phyloP scores from a whole-genome alignment of 1,140 invertebrate genomes.

The Radopholus similis region DNA sequence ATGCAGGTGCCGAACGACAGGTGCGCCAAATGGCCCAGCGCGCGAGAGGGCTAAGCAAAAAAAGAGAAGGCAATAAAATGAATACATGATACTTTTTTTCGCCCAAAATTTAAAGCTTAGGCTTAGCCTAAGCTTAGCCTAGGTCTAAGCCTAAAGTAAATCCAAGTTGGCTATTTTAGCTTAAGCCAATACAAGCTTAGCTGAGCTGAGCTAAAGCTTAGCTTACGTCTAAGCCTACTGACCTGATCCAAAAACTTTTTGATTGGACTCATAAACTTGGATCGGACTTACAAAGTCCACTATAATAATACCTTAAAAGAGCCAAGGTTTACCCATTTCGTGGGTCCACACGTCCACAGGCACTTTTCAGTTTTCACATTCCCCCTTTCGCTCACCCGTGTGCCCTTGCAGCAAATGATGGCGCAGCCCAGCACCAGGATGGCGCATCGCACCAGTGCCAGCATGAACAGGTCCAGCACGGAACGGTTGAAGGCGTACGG shows the following conservation, averaged over 20 bases:
- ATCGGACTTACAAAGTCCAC: neutral
- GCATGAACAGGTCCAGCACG: constrained; percentile 30
- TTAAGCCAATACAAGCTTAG: too few species aligned
- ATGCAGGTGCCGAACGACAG: constrained; percentile 31
- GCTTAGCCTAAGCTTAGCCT: neutral
- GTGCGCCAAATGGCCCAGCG: constrained; percentile 14
- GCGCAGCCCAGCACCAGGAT: constrained; percentile 20
- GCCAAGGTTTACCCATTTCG: neutral
- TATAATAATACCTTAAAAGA: neutral
- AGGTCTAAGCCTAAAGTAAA: neutral
- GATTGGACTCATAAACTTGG: too few species aligned
- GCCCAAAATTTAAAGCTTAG: too few species aligned
- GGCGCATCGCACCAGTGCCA: constrained; percentile 15
- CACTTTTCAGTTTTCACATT: neutral
- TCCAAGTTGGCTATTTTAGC: too few species aligned
- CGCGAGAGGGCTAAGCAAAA: neutral
- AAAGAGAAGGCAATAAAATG: neutral
- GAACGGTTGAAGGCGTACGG: constrained; percentile 26
- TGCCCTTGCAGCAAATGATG: constrained; percentile 14
- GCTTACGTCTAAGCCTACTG: too few species aligned
- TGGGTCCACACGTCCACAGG: neutral
- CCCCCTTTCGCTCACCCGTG: neutral
- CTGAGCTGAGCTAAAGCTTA: neutral
- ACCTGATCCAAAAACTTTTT: too few species aligned
- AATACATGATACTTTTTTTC: neutral